These are phyloP conservation scores for Montipora capricornis DNA, from an alignment of 64 coral and sea anemone species.

Conservation along the genomic window DNA sequence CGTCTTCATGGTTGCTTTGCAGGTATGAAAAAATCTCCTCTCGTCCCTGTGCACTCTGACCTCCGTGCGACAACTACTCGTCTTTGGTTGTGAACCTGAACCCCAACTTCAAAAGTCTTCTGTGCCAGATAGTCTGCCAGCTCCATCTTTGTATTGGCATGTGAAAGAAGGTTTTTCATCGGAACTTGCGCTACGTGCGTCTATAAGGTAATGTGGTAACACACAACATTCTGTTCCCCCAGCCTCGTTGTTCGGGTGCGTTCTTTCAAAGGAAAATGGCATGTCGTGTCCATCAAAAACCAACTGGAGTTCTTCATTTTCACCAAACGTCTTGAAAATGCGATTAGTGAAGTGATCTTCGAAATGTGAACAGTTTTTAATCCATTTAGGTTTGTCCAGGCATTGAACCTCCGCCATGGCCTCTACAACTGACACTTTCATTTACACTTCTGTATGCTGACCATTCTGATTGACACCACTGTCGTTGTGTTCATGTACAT, in stretches of 20 bases:
- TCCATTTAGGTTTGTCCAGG: conserved; percentile 1
- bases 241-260: conserved; percentile 5
- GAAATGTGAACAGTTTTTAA: conserved; percentile 15
- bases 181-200: conserved; percentile 2
- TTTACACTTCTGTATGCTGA: neutral
- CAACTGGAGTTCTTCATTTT: conserved; percentile 15
- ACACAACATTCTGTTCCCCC: neutral
- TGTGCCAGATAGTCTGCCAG: conserved; percentile 3
- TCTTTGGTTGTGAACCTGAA: no score
- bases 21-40: no score
- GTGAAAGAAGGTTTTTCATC: neutral
- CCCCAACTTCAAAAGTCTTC: no score
- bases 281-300: conserved; percentile 61
- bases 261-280: conserved; percentile 13
- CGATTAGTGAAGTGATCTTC: conserved; percentile 18
- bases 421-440: conserved; percentile 14
- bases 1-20: no score
- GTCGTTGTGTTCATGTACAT: neutral
- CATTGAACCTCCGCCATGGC: conserved; percentile 31
- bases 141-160: conserved; percentile 8
- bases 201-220: neutral
- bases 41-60: no score
- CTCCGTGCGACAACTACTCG: no score
- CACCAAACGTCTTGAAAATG: conserved; percentile 3
- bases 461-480: neutral